Evolutionary conservation across 2,113 vertebrate species (phyloP).

Genomic region (Dipodomys merriami): DNA sequence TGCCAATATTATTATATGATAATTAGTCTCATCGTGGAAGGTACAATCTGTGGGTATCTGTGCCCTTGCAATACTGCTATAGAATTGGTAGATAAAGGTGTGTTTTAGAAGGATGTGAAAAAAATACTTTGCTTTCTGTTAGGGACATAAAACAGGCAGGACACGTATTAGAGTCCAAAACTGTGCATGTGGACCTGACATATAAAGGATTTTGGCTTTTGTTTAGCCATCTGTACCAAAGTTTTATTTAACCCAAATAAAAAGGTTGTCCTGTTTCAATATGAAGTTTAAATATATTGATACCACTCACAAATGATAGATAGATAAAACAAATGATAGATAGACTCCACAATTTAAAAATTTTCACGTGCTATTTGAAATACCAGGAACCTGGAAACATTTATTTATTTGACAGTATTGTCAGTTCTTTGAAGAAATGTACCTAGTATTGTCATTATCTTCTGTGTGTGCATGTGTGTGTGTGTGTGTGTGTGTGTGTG

Average conservation of each 20-base stretch:
- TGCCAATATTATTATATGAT: conserved; percentile 67
- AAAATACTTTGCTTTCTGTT: not conserved
- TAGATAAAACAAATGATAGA: conserved; percentile 42
- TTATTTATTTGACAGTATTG: not conserved
- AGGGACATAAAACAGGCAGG: not conserved
- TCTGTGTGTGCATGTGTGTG: too few species aligned
- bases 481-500: too few species aligned
- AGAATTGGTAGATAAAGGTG: not conserved
- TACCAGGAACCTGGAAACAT: not conserved
- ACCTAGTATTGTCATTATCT: not conserved
- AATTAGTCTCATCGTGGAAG: conserved; percentile 65
- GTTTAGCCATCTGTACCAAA: conserved; percentile 53
- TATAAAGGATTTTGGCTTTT: conserved; percentile 50
- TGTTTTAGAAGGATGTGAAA: conserved; percentile 42
- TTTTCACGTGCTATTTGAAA: conserved; percentile 38
- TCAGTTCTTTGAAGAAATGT: conserved; percentile 13
- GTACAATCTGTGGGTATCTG: not conserved
- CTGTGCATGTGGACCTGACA: not conserved
- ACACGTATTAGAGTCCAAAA: not conserved
- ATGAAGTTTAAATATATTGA: conserved; percentile 39
- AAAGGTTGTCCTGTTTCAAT: conserved; percentile 44
- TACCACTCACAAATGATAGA: conserved; percentile 52
- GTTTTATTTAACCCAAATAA: conserved; percentile 66
- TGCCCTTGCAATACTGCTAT: not conserved
- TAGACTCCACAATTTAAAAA: not conserved